A percentile compares a stretch with the other conserved stretches of the same genome.
Conservation (phyloP, 2,797 vertebrate genomes). For the Simalia tracyae region DNA sequence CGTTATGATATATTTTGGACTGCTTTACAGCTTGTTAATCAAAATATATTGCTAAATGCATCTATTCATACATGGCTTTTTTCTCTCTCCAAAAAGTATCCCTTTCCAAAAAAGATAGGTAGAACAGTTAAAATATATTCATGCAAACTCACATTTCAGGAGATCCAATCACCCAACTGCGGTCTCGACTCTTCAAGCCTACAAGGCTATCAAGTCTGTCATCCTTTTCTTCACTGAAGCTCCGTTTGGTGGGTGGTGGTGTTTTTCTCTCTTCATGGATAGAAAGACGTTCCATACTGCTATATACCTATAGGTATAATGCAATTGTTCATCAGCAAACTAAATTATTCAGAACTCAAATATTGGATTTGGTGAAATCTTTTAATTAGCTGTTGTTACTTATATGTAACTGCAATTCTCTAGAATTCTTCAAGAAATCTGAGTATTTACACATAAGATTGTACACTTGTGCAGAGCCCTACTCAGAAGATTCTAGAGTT, state of each 20-base stretch:
- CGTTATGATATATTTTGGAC: not conserved
- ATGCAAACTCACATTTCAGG: conserved; percentile 89
- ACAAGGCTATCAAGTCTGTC: conserved; percentile 85
- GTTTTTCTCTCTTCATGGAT: conserved; percentile 89
- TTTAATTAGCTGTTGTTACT: not conserved
- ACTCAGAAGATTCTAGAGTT: not conserved
- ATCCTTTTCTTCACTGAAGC: conserved; percentile 92
- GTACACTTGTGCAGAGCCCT: not conserved
- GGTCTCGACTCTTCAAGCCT: conserved; percentile 84
- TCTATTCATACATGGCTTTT: not conserved
- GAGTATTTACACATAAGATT: not conserved
- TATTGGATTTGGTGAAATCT: not conserved
- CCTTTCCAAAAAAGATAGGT: rapidly evolving
- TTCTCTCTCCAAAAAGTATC: not conserved
- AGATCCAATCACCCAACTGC: conserved; percentile 91
- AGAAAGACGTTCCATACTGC: conserved; percentile 95
- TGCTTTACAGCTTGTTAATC: not conserved
- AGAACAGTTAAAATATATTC: not conserved
- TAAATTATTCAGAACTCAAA: rapidly evolving
- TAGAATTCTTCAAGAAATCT: not conserved
- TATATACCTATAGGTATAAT: conserved; percentile 82
- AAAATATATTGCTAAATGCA: not conserved
- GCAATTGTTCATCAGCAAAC: conserved; percentile 21
- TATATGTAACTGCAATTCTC: not conserved
- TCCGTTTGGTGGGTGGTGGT: conserved; percentile 90